Conservation (phyloP, 2,888 invertebrate genomes). For the Chrysodeixis includens region DNA sequence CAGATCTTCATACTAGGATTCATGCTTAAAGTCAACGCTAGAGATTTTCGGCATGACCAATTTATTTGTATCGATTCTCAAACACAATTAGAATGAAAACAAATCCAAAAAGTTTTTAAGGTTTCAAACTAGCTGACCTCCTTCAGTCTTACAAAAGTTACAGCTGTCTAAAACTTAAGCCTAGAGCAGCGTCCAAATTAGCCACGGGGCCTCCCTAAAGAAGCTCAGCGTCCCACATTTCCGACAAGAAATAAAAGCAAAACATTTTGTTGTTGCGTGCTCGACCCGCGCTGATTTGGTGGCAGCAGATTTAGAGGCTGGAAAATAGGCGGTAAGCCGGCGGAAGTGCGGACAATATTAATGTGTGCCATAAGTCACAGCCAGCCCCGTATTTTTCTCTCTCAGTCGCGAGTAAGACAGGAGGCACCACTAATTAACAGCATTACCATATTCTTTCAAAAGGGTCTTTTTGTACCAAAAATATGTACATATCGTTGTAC, state of each 20-base stretch:
- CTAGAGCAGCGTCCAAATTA: not conserved
- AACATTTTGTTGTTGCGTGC: slow-evolving; percentile 47
- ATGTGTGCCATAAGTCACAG: slow-evolving; percentile 83
- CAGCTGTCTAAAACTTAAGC: not conserved
- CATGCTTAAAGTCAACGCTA: too few relatives aligned
- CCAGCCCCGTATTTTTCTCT: slow-evolving; percentile 83
- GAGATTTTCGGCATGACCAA: too few relatives aligned
- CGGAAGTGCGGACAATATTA: slow-evolving; percentile 86
- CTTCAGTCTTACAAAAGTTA: too few relatives aligned
- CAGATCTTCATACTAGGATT: too few relatives aligned
- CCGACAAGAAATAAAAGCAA: slow-evolving; percentile 43
- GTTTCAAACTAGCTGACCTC: too few relatives aligned
- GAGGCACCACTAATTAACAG: slow-evolving; percentile 85
- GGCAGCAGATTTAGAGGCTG: slow-evolving; percentile 69
- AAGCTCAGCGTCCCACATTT: not conserved
- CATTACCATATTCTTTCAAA: slow-evolving; percentile 85
- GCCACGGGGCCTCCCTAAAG: not conserved
- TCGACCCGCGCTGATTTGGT: slow-evolving; percentile 55
- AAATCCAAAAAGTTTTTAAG: too few relatives aligned
- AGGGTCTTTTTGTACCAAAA: slow-evolving; percentile 70
- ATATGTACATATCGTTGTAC: slow-evolving; percentile 63
- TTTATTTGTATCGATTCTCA: too few relatives aligned
- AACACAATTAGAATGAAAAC: too few relatives aligned
- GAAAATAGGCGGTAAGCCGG: slow-evolving; percentile 77
- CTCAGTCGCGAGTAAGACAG: slow-evolving; percentile 77